Percentiles rank a stretch among this genome's conserved stretches.
These are phyloP conservation scores for Phataginus tricuspis DNA, from an alignment of 2,797 vertebrate genomes.

Conservation along the genomic window DNA sequence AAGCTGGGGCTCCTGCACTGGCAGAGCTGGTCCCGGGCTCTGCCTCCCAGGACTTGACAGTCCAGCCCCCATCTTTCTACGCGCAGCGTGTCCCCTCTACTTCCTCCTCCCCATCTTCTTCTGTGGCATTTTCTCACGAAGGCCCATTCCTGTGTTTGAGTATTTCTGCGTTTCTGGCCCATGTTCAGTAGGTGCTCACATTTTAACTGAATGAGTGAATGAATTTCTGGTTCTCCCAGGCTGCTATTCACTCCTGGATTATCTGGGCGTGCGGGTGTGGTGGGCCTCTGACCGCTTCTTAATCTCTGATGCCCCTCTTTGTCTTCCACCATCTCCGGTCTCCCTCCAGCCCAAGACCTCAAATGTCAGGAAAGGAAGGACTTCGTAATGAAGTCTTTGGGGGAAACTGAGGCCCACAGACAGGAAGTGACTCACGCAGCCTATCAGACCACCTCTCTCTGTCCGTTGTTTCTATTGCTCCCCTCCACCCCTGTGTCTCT, in stretches of 20 bases:
- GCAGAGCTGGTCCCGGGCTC: neutral
- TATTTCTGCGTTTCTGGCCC: slow-evolving; percentile 19
- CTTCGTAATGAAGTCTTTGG: neutral
- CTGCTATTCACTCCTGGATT: neutral
- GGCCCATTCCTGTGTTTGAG: neutral
- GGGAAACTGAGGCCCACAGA: slow-evolving; percentile 58
- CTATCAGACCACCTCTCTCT: neutral
- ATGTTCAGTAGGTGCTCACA: neutral
- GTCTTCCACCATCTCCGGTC: neutral
- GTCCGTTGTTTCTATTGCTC: neutral
- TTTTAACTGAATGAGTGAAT: neutral
- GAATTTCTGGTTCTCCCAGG: neutral
- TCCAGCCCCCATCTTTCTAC: neutral
- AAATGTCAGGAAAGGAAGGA: neutral
- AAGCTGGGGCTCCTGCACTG: neutral
- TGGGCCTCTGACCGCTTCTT: neutral
- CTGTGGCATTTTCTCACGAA: neutral
- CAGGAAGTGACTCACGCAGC: slow-evolving; percentile 45
- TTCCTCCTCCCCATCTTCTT: neutral
- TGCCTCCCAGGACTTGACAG: neutral
- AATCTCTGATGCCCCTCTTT: neutral
- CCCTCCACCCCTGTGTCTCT: neutral
- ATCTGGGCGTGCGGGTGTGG: neutral
- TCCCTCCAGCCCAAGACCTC: neutral
- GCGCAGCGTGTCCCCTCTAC: neutral